Conservation (phyloP, 2,113 vertebrate genomes). For the Anoura caudifer region DNA sequence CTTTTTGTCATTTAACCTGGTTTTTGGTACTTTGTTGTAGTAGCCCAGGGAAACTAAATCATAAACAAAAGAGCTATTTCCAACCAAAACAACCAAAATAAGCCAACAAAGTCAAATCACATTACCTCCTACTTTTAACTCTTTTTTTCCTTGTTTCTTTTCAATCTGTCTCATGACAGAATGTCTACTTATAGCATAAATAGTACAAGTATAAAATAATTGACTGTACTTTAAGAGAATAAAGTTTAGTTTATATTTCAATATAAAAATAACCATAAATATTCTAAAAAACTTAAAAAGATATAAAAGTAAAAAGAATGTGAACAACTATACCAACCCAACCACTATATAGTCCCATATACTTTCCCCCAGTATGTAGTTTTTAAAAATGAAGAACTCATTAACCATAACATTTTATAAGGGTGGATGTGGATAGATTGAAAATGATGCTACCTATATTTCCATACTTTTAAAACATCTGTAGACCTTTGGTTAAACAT, state of each 20-base stretch:
- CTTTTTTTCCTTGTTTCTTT: neutral
- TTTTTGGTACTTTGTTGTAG: neutral
- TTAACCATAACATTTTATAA: neutral
- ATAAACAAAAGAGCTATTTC: neutral
- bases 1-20: neutral
- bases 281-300: neutral
- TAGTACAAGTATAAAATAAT: neutral
- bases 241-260: neutral
- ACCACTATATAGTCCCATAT: neutral
- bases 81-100: neutral
- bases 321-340: neutral
- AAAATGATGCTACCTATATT: neutral
- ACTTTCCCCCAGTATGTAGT: neutral
- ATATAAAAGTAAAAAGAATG: neutral
- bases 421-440: neutral
- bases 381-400: neutral
- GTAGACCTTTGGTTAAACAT: neutral
- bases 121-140: neutral
- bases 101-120: neutral
- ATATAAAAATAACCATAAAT: neutral
- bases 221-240: neutral
- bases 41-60: neutral
- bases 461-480: neutral
- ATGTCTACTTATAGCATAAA: neutral
- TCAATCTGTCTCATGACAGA: neutral